These are phyloP conservation scores for Drosophila cyrtoloma DNA, from an alignment of 2,888 invertebrate genomes.

Conservation along the genomic window DNA sequence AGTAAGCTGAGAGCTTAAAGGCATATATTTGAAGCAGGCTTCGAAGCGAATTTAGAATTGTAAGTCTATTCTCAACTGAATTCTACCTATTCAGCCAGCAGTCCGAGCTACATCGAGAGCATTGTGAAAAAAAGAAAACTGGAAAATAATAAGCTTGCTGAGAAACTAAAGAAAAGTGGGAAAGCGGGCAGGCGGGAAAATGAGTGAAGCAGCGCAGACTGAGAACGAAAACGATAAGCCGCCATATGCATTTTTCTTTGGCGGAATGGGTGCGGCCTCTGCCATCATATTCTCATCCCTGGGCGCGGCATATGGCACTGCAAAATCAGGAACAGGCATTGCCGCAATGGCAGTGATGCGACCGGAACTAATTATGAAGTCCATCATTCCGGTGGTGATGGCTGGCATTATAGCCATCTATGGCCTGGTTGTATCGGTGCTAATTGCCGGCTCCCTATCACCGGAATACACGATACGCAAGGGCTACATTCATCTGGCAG, in stretches of 20 bases:
- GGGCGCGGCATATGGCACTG: constrained; percentile 86
- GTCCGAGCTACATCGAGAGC: not conserved
- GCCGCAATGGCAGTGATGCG: constrained; percentile 99
- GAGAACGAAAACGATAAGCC: constrained; percentile 53
- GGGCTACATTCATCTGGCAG: constrained; percentile 98
- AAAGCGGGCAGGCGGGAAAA: not conserved
- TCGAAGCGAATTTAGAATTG: not conserved
- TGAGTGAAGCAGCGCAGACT: not conserved
- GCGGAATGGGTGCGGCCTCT: constrained; percentile 95
- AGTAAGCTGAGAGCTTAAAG: not conserved
- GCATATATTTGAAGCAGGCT: not conserved
- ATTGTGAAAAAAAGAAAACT: not conserved
- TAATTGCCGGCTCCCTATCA: constrained; percentile 91
- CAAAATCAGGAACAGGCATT: constrained; percentile 68
- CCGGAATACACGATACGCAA: constrained; percentile 87
- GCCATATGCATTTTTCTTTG: constrained; percentile 66
- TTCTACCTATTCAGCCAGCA: constrained; percentile 5
- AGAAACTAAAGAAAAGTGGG: not conserved
- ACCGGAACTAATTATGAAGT: constrained; percentile 95
- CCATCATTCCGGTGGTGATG: constrained; percentile 99
- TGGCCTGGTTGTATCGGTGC: constrained; percentile 98
- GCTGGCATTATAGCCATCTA: constrained; percentile 99
- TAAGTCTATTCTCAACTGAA: not conserved
- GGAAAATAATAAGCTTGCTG: not conserved
- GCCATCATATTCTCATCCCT: constrained; percentile 98